Evolutionary conservation across 1,140 invertebrate species (phyloP).

Genomic region (Brachionus asplanchnoidis): DNA sequence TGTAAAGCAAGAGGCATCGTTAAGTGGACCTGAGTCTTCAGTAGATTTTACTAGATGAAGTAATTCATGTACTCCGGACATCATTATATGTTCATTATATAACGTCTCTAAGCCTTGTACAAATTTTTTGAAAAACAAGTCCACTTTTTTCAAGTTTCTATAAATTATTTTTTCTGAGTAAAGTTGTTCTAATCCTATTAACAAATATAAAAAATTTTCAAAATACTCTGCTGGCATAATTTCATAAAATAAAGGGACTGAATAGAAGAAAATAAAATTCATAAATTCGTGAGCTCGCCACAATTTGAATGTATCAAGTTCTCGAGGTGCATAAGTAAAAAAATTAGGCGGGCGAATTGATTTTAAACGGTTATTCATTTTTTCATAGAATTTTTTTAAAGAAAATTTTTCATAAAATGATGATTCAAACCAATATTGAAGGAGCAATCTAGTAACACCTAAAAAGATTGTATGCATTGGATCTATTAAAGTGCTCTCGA

Average conservation of each 20-base stretch:
- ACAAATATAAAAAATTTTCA: background rate
- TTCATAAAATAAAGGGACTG: background rate
- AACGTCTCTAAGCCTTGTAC: background rate
- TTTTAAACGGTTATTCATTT: background rate
- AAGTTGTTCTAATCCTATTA: background rate
- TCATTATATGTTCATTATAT: background rate
- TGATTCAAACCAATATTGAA: slow-evolving; percentile 9
- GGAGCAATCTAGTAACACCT: background rate
- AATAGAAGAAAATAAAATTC: slow-evolving; percentile 17
- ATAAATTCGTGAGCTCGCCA: background rate
- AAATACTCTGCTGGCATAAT: background rate
- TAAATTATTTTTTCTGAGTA: background rate
- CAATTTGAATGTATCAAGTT: background rate
- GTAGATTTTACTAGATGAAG: background rate
- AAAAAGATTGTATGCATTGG: slow-evolving; percentile 11
- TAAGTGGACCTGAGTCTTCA: background rate
- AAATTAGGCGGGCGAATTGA: background rate
- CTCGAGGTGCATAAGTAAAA: background rate
- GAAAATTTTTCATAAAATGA: no score
- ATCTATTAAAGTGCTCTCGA: slow-evolving; percentile 9
- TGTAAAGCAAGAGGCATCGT: background rate
- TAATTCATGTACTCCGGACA: background rate
- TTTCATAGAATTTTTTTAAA: background rate
- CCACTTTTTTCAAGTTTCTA: background rate
- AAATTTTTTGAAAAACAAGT: background rate